These are phyloP conservation scores for Tenodera sinensis DNA, from an alignment of 2,888 invertebrate genomes.

Conservation along the genomic window DNA sequence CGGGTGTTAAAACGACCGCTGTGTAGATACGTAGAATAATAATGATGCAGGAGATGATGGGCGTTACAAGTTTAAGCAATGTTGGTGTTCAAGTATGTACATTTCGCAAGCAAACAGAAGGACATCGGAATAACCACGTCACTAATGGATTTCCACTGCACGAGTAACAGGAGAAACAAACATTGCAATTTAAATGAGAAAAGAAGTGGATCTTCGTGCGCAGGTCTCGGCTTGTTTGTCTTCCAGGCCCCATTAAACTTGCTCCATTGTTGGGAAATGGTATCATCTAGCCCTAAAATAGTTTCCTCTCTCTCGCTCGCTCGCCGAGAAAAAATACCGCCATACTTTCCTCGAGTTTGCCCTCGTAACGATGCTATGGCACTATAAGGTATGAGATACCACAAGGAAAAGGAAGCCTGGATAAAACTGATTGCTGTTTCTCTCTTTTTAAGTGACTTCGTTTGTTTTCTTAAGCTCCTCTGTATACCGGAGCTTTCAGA, in stretches of 20 bases:
- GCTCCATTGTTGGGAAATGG: neutral
- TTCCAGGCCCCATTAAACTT: conserved; percentile 8
- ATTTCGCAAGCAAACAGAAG: no score
- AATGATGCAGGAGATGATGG: no score
- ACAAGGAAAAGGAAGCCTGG: no score
- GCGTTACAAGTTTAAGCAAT: no score
- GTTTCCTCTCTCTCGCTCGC: neutral
- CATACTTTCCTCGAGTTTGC: neutral
- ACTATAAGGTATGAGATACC: neutral
- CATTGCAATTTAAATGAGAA: neutral
- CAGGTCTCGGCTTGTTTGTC: neutral
- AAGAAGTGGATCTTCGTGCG: neutral
- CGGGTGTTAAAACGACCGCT: no score
- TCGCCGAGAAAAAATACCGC: no score
- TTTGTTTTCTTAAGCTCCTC: neutral
- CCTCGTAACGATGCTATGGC: neutral
- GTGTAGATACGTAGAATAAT: no score
- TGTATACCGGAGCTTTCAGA: neutral
- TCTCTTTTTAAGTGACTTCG: neutral
- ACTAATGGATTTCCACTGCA: neutral
- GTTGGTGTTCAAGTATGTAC: no score
- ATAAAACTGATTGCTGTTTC: neutral
- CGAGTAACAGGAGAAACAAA: neutral
- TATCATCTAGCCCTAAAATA: neutral
- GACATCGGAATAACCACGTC: neutral